These are phyloP conservation scores for Drosophila persimilis DNA, from an alignment of 1,140 invertebrate genomes.

Conservation along the genomic window DNA sequence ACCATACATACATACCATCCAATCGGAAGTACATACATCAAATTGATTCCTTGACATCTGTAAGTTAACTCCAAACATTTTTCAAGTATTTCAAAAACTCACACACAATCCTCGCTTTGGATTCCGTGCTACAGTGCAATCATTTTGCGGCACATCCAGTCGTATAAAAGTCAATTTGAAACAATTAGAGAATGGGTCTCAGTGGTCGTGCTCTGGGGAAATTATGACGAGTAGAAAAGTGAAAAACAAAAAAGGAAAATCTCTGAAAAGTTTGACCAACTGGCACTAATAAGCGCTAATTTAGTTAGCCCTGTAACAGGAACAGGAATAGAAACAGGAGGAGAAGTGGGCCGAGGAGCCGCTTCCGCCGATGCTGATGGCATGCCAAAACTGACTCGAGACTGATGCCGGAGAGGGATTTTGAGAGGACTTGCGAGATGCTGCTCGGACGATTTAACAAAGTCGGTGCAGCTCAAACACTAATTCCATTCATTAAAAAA, in stretches of 20 bases:
- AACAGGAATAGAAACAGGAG: not conserved
- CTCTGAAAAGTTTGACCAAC: constrained; percentile 64
- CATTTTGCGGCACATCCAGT: constrained; percentile 49
- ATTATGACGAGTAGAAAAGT: constrained; percentile 49
- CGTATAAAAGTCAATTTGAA: constrained; percentile 65
- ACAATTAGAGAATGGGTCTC: constrained; percentile 65
- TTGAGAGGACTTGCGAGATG: constrained; percentile 48
- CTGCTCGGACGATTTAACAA: constrained; percentile 75
- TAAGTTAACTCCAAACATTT: no score
- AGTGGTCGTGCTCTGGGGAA: constrained; percentile 55
- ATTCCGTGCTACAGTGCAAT: constrained; percentile 44
- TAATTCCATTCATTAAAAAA: constrained; percentile 81
- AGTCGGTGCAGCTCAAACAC: constrained; percentile 75
- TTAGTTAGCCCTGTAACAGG: constrained; percentile 65
- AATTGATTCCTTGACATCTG: no score
- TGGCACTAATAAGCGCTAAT: constrained; percentile 80
- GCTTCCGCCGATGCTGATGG: constrained; percentile 36
- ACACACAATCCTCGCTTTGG: constrained; percentile 25
- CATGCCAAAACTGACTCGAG: constrained; percentile 50
- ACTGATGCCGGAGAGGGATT: not conserved
- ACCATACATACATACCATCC: no score
- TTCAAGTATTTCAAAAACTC: constrained; percentile 2
- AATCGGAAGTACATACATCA: no score
- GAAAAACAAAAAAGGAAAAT: constrained; percentile 53
- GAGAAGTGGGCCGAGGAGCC: not conserved